Base-by-base conservation (phyloP, 2,113 vertebrate species). In the Dipodomys spectabilis region DNA sequence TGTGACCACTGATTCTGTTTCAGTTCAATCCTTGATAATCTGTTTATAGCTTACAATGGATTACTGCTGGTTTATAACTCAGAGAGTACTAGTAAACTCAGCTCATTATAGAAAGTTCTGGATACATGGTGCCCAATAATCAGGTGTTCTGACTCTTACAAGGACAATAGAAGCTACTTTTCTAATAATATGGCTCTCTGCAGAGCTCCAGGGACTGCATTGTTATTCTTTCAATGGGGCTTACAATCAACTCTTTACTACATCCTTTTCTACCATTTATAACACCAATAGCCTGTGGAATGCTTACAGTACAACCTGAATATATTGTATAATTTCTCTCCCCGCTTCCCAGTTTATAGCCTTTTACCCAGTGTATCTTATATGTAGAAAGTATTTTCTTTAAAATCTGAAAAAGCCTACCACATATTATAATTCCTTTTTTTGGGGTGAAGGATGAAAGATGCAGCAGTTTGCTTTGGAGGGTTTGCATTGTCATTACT, bases 41-140 rank as follows among this genome's bases (percentile, higher is more conserved):
- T n/a, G 15, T 91, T 82, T 94, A 64, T 13, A 28, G 82, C 64
- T 90, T 91, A 77, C 45, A 93, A 44, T 90, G 68, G 35, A 69
- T 74, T 94, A 71, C 25, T 93, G 30, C 77, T 80, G 75, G 82
- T 95, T 89, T 67, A 18, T 60, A 88, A 86, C 25, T 85, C 79
- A 30, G 88, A 72, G 53, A 93, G 25, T 68, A 28, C 39, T 83
- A 11, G 79, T 94, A 22, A 95, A 30, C 22, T 72, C 18, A 60
- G 67, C n/a, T 94, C 15, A 27, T 78, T 83, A 39, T 92, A 64
- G 62, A 32, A 75, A 60, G 71, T 92, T 93, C 18, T 91, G 65
- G 84, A 85, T 28, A 74, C 72, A 35, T 27, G 32, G 39, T 69
- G 25, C 18, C 57, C 67, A 44, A 2, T 44, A 11, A 35, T 53